A percentile compares a stretch with the other conserved stretches of the same genome.
Evolutionary conservation across 2,113 vertebrate species (phyloP).

Genomic region (Psephotus haematonotus): DNA sequence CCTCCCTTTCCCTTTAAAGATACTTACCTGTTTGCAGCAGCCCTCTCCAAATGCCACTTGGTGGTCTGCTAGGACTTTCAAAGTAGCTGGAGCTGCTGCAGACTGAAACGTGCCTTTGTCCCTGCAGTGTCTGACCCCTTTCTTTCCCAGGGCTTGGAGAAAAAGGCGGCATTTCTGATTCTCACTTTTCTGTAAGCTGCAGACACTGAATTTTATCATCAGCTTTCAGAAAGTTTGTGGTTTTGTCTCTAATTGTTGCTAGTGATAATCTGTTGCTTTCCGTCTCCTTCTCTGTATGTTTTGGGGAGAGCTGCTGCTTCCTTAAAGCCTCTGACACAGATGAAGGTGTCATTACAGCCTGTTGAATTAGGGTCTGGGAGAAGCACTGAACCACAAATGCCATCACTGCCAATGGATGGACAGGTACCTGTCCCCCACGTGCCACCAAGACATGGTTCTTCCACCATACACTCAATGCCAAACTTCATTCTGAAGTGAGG

Average conservation of each 20-base stretch:
- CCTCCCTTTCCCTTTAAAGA: not conserved
- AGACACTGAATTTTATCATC: not conserved
- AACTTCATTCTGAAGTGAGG: not conserved
- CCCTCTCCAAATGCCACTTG: not conserved
- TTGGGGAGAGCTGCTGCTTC: not conserved
- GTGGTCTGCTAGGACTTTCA: not conserved
- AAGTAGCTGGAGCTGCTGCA: not conserved
- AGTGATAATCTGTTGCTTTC: not conserved
- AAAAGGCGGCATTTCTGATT: not conserved
- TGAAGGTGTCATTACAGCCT: fast-evolving
- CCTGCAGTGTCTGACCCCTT: not conserved
- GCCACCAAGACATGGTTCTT: not conserved
- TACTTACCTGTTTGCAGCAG: not conserved
- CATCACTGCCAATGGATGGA: fast-evolving
- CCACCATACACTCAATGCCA: fast-evolving
- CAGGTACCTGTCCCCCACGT: not conserved
- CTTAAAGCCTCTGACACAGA: not conserved
- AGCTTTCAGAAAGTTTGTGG: not conserved
- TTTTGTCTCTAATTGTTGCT: not conserved
- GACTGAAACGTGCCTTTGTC: not conserved
- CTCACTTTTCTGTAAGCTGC: not conserved
- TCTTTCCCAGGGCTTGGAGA: not conserved
- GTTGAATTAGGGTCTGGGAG: not conserved
- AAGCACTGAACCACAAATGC: not conserved
- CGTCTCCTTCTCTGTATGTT: not conserved